Evolutionary conservation across 2,113 vertebrate species (phyloP), one percentile per base, ranked within the genome.

Genomic region (Aythya baeri): DNA sequence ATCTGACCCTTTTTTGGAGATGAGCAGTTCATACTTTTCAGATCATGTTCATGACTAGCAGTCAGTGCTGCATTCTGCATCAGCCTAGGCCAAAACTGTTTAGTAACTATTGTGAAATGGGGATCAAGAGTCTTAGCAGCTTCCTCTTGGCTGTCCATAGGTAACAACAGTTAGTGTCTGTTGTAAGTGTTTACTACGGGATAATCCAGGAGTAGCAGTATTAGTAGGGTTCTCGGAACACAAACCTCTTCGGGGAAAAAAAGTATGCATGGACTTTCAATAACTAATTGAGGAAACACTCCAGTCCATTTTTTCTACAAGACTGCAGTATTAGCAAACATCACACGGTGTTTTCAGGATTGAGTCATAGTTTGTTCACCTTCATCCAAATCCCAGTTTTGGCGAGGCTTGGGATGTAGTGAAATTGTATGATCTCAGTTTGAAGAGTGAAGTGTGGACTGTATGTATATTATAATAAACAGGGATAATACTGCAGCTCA

Each of bases 341-440:
- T 93, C 58, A 73, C 13, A 36, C 2, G 0, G 26, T 89, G 29
- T 89, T 92, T 93, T 76, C 82, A 71, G 43, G 41, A 71, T 58
- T 83, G 83, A 93, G 54, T 92, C 79, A 82, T 63, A 49, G 65
- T 72, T 82, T 79, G 73, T 80, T 91, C 85, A 62, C 34, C 49
- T 66, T 74, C 17, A 49, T 88, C 77, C 79, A 95, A 94, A 76
- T 94, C 63, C 49, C 27, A 80, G 1, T 2, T 75, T 85, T 89
- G 84, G 38, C 67, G 80, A 67, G 57, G 65, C 36, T 85, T 88
- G 79, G 66, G 88, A 94, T 78, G 91, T 63, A 78, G 46, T 88
- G 61, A 86, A 93, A 89, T 66, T 85, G 62, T 89, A 71, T 86
- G 93, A 81, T 93, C 78, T 86, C 63, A n/a, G 17, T 76, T 91